Conservation (phyloP, 2,888 invertebrate genomes). For the Dione vanillae region DNA sequence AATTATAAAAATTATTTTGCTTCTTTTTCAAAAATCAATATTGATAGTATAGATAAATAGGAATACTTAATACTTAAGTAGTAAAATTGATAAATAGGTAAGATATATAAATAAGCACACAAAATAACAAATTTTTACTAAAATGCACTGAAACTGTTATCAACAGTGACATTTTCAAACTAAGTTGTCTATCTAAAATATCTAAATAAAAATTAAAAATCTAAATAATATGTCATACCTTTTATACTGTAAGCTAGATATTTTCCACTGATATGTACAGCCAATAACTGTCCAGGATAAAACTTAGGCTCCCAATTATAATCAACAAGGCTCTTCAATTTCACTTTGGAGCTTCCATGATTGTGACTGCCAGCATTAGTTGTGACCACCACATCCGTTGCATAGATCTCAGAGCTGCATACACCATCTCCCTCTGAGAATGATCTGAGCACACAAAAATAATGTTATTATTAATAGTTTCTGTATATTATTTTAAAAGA, state of each 20-base stretch:
- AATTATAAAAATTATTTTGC: too few relatives aligned
- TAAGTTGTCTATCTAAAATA: too few relatives aligned
- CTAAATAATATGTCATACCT: constrained; percentile 81
- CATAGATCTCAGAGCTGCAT: constrained; percentile 82
- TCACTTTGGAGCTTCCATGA: constrained; percentile 95
- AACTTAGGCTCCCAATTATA: constrained; percentile 96
- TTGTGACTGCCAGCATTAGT: constrained; percentile 89
- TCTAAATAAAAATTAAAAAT: background rate
- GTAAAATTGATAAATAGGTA: too few relatives aligned
- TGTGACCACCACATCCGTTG: constrained; percentile 87
- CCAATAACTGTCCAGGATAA: constrained; percentile 94
- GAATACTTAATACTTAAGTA: too few relatives aligned
- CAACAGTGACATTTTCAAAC: too few relatives aligned
- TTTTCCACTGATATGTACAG: constrained; percentile 93
- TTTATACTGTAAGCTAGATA: constrained; percentile 96
- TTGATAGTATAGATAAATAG: too few relatives aligned
- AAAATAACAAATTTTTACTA: too few relatives aligned
- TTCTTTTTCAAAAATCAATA: too few relatives aligned
- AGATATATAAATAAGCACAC: too few relatives aligned
- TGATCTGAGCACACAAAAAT: constrained; percentile 68
- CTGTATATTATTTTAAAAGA: background rate
- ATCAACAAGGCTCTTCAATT: constrained; percentile 94
- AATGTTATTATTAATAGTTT: constrained; percentile 14
- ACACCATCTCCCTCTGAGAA: constrained; percentile 85
- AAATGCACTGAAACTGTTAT: too few relatives aligned